Evolutionary conservation across 1,140 invertebrate species (phyloP), one percentile per base, ranked within the genome.

Genomic region (Ceratina calcarata): DNA sequence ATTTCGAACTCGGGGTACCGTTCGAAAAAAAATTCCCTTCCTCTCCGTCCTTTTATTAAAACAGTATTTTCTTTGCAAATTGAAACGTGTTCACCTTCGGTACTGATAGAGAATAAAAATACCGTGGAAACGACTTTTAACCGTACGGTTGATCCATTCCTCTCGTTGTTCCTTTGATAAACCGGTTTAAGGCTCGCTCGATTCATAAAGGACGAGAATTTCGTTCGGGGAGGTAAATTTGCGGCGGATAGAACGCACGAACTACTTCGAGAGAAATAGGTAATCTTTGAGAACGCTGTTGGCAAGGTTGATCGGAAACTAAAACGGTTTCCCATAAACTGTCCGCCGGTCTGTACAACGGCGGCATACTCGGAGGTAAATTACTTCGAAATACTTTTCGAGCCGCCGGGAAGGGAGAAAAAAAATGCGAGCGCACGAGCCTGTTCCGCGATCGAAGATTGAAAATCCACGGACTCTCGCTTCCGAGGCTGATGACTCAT

Each of bases 341-440:
- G 20, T 70, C 69, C 37, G 18, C 53, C 67, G 45, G 37, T 67
- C 57, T 32, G 10, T 55, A 6, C 6, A 37, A 6, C 32, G 6
- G 32, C 20, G 22, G 49, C 18, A 22, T 45, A 64, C 68, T 83
- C 67, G 12, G 68, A 18, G 12, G 73, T 72, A 78, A 85, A 84
- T 83, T 76, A 78, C 70, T 78, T 55, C 32, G 32, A 64, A 78
- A 74, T 78, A 37, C 73, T 49, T 57, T 78, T 74, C 62, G 55
- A 49, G 22, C 24, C n/a, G 13, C 61, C 61, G 20, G 32, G 27
- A 16, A 69, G 24, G 62, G 71, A 80, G 45, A 12, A 61, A 45
- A 68, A 71, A 70, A 32, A 71, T 45, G 16, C 15, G 27, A 53
- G 7, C 15, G 4, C 13, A 45, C 27, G n/a, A 13, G 15, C 20